Conservation (phyloP, 2,797 vertebrate species). For the Pantherophis alleghaniensis region DNA sequence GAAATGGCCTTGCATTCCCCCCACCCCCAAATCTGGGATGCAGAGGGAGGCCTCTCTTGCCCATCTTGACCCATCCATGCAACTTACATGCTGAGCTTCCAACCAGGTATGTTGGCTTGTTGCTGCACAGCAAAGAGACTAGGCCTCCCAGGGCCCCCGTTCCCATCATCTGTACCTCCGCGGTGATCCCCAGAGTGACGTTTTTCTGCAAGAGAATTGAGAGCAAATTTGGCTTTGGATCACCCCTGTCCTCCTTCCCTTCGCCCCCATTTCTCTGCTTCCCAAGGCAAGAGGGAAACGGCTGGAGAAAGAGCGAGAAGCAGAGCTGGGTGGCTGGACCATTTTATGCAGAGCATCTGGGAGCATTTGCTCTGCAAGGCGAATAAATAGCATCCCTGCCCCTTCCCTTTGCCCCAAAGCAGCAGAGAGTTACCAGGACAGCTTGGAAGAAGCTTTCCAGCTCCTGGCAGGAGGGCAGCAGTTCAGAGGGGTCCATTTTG, state of each 20-base stretch:
- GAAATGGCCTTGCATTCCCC: not conserved
- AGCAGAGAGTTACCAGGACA: conserved; percentile 28
- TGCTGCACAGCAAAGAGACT: conserved; percentile 43
- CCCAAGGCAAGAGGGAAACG: no score
- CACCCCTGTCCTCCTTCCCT: not conserved
- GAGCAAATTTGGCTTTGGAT: not conserved
- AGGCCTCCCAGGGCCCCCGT: conserved; percentile 36
- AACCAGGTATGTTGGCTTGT: conserved; percentile 48
- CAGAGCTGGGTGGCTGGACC: not conserved
- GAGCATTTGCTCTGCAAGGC: not conserved
- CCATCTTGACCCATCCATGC: no score
- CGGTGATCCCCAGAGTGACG: not conserved
- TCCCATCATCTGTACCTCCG: conserved; percentile 36
- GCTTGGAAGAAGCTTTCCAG: conserved; percentile 50
- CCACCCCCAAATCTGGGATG: not conserved
- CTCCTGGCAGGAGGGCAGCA: conserved; percentile 45
- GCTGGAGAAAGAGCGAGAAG: not conserved
- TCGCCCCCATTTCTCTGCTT: not conserved
- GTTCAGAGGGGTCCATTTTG: conserved; percentile 36
- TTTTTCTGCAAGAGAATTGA: conserved; percentile 12
- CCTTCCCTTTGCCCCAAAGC: not conserved
- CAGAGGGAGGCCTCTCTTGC: not conserved
- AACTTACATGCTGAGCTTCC: conserved; percentile 35
- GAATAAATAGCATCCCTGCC: not conserved
- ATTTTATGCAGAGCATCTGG: not conserved